phyloP scores from a whole-genome alignment of 1,140 invertebrate species.

The Pseudachorutes palmiensis region DNA sequence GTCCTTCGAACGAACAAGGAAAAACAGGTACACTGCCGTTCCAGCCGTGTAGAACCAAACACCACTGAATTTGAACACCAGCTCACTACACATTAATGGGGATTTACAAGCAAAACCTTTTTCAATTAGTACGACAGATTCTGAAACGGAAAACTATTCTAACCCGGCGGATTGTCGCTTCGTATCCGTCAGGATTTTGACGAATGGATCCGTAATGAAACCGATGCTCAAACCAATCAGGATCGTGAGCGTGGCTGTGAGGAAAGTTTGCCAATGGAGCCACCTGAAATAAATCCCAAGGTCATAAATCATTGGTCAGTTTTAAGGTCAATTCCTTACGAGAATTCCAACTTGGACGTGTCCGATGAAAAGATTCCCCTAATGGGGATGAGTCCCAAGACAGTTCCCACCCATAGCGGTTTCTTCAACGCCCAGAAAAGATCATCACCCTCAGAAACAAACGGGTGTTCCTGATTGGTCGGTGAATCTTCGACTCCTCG shows the following conservation, averaged over 20 bases:
- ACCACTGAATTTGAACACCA: conserved; percentile 18
- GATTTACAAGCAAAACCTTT: too few relatives aligned
- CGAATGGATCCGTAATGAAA: conserved; percentile 24
- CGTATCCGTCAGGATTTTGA: not conserved
- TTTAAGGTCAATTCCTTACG: conserved; percentile 13
- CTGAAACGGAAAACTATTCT: not conserved
- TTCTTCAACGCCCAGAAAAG: conserved; percentile 17
- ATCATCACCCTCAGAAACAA: conserved; percentile 24
- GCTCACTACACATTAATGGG: conserved; percentile 14
- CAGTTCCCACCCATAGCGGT: conserved; percentile 20
- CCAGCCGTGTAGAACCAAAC: conserved; percentile 32
- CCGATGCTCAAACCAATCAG: conserved; percentile 19
- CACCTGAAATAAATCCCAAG: conserved; percentile 19
- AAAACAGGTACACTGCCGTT: conserved; percentile 24
- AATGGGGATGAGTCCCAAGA: conserved; percentile 24
- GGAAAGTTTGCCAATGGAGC: conserved; percentile 21
- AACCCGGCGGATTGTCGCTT: conserved; percentile 22
- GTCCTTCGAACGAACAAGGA: conserved; percentile 20
- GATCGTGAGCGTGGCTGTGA: conserved; percentile 16
- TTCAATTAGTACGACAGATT: too few relatives aligned
- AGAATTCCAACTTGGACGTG: conserved; percentile 2
- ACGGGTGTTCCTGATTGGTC: too few relatives aligned
- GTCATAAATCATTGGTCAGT: not conserved
- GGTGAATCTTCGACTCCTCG: not conserved
- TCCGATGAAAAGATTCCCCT: conserved; percentile 6